phyloP scores from a whole-genome alignment of 2,797 vertebrate genomes.

The Sandelia bainsii region DNA sequence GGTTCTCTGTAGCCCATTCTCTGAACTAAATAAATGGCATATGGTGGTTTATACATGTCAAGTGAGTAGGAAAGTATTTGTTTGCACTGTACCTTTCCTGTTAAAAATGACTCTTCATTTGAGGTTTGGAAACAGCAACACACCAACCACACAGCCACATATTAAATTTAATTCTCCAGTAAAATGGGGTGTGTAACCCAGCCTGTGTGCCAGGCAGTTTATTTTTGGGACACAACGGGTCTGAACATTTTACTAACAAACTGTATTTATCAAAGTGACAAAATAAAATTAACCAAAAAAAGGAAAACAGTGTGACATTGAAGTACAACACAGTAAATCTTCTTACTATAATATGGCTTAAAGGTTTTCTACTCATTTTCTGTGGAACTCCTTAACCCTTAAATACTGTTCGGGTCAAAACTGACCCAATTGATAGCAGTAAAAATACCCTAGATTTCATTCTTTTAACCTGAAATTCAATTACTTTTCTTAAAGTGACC shows the following conservation, averaged over 20 bases:
- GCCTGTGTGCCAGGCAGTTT: not conserved
- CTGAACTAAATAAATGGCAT: not conserved
- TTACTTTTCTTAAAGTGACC: too few species aligned
- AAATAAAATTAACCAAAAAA: too few species aligned
- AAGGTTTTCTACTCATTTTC: too few species aligned
- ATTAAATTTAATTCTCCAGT: not conserved
- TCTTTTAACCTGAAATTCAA: too few species aligned
- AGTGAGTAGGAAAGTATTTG: not conserved
- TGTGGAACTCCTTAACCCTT: too few species aligned
- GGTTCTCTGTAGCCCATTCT: not conserved
- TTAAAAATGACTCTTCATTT: not conserved
- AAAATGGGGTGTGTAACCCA: not conserved
- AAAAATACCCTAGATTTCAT: too few species aligned
- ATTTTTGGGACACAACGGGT: not conserved
- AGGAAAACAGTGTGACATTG: too few species aligned
- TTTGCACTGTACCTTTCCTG: not conserved
- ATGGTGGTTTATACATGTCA: not conserved
- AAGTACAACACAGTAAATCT: too few species aligned
- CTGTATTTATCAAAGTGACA: too few species aligned
- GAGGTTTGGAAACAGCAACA: not conserved
- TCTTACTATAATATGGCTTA: too few species aligned
- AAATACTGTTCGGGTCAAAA: too few species aligned
- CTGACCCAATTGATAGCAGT: too few species aligned
- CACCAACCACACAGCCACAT: not conserved
- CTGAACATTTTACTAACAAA: not conserved